Conservation (phyloP, 1,140 invertebrate species). For the Bombus affinis region DNA sequence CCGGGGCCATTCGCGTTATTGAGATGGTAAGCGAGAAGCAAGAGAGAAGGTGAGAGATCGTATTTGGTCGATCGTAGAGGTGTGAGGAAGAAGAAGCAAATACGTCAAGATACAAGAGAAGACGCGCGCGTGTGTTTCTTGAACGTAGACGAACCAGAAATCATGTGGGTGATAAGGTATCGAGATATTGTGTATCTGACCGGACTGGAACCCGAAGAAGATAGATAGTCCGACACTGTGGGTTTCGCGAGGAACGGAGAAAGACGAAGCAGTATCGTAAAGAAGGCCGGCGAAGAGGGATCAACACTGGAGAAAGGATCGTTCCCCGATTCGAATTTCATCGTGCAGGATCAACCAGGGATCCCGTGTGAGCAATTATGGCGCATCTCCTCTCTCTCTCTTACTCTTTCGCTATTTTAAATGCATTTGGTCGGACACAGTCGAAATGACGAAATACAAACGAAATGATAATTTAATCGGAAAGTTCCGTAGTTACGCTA, state of each 20-base stretch:
- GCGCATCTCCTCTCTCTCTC: background rate
- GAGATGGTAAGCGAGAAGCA: constrained; percentile 76
- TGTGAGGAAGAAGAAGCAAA: background rate
- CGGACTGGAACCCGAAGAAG: constrained; percentile 62
- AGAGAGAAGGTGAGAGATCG: constrained; percentile 15
- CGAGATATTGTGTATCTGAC: constrained; percentile 64
- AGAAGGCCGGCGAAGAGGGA: constrained; percentile 40
- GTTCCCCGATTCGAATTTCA: constrained; percentile 56
- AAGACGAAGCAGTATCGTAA: constrained; percentile 7
- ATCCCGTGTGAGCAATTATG: constrained; percentile 42
- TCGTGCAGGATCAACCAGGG: constrained; percentile 37
- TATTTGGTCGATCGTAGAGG: background rate
- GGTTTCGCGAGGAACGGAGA: constrained; percentile 43
- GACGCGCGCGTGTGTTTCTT: constrained; percentile 38
- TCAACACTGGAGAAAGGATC: constrained; percentile 44
- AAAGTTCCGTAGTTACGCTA: background rate
- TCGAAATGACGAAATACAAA: background rate
- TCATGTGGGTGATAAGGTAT: constrained; percentile 67
- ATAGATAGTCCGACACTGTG: constrained; percentile 59
- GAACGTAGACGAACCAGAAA: constrained; percentile 62
- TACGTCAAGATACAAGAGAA: background rate
- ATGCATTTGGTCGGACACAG: background rate
- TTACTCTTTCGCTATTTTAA: background rate
- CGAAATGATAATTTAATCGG: background rate
- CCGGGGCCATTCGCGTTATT: constrained; percentile 74